Evolutionary conservation across 2,888 invertebrate genomes (phyloP).

Genomic region (Scrobipalpa atriplicella): DNA sequence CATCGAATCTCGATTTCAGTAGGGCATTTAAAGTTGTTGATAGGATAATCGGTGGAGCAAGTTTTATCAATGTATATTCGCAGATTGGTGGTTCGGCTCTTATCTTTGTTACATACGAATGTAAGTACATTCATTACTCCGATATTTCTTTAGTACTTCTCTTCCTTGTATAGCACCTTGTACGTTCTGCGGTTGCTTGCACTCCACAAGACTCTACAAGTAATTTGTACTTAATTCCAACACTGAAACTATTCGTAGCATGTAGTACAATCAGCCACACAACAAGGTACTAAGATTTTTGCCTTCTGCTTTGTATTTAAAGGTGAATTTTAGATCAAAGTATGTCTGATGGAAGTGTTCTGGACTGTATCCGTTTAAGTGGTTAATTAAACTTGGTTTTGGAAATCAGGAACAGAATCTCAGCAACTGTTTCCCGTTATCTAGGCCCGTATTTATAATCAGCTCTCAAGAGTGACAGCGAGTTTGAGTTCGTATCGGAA

Average conservation of each 20-base stretch:
- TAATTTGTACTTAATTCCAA: slow-evolving; percentile 9
- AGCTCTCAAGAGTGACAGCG: too few species aligned
- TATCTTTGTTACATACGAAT: too few species aligned
- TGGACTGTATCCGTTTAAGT: not conserved
- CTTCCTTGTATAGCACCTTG: not conserved
- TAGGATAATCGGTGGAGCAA: too few species aligned
- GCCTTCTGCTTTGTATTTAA: not conserved
- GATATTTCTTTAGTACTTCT: not conserved
- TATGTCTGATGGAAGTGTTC: not conserved
- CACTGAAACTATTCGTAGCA: not conserved
- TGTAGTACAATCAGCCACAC: not conserved
- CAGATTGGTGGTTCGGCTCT: too few species aligned
- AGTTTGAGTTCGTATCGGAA: too few species aligned
- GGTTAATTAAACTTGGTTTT: slow-evolving; percentile 10
- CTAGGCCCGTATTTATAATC: too few species aligned
- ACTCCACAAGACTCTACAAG: slow-evolving; percentile 4
- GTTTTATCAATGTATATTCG: too few species aligned
- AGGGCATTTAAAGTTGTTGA: too few species aligned
- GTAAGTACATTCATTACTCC: too few species aligned
- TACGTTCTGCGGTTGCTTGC: not conserved
- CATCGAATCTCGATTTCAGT: too few species aligned
- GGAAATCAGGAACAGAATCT: not conserved
- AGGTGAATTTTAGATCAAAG: not conserved
- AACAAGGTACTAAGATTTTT: not conserved
- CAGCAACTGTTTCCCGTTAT: not conserved